phyloP scores from a whole-genome alignment of 2,888 invertebrate species.

The Odontothrips loti region DNA sequence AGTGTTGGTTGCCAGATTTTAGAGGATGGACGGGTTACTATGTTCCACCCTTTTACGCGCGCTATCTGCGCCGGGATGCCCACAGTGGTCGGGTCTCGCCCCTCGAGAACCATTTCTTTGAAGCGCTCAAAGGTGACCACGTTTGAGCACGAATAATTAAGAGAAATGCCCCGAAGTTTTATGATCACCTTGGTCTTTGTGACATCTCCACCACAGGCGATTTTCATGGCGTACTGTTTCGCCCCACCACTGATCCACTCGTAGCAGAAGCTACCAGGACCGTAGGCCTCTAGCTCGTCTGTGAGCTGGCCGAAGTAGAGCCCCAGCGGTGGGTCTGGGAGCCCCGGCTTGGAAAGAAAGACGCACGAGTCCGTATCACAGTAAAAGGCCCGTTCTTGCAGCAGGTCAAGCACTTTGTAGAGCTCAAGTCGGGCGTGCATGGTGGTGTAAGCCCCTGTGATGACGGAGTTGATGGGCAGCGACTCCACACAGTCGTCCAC shows the following conservation, averaged over 20 bases:
- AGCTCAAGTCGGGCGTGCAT: neutral
- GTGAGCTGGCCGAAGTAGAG: no score
- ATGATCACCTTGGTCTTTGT: neutral
- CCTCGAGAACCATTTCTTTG: neutral
- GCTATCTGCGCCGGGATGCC: neutral
- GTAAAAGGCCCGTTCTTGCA: neutral
- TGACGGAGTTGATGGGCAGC: no score
- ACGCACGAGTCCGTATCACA: neutral
- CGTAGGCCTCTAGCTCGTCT: neutral
- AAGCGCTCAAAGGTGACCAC: conserved; percentile 16
- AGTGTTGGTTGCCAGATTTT: conserved; percentile 13
- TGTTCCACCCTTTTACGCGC: conserved; percentile 14
- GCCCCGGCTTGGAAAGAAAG: no score
- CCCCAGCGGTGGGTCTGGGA: no score
- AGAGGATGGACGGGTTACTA: neutral
- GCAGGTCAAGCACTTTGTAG: neutral
- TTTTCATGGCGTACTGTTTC: neutral
- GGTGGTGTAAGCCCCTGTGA: neutral
- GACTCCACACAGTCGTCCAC: neutral
- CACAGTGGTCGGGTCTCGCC: neutral
- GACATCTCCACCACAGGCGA: neutral
- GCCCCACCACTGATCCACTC: neutral
- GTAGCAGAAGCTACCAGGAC: neutral
- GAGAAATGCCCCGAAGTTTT: neutral
- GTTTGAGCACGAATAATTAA: neutral